Evolutionary conservation across 2,113 vertebrate species (phyloP), one percentile per base, ranked within the genome.

Genomic region (cat (Felis catus)): DNA sequence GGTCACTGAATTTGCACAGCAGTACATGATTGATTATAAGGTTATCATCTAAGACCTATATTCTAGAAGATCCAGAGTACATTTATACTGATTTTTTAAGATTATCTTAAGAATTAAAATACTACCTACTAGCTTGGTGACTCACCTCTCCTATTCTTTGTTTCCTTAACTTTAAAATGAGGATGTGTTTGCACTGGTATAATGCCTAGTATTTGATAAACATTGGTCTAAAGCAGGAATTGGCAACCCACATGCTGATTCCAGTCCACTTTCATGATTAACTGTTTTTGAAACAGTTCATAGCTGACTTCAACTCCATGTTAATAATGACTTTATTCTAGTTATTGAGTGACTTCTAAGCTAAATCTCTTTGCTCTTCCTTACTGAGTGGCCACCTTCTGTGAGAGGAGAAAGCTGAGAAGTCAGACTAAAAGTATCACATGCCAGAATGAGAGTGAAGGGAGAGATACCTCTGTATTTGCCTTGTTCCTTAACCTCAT

Each of bases 91-190:
- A 4, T 41, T 88, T 95, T 87, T 68, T 23, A 93, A 93, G 80
- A 58, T 92, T 88, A 68, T 80, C n/a, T 1, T 36, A 80, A 76
- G 65, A 66, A 85, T 86, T 90, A 87, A 84, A 90, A 79, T 90
- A 73, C 25, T 39, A 73, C 33, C 13, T 55, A 9, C 76, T 65
- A 65, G 27, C 25, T 70, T 61, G 15, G 53, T 76, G 31, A 94
- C 21, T 89, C 41, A 61, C 4, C 19, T 89, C 45, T 66, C 65
- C 16, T 71, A 0, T 70, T 70, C 25, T 91, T 89, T 83, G 8
- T 83, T 95, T 92, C 45, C 27, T 73, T 90, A 80, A 91, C 63
- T 86, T 96, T 89, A 85, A 63, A 85, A 85, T 88, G 78, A 39
- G 19, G 33, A 29, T 90, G 68, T 84, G 29, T 84, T 92, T 36